Conservation (phyloP, 2,888 invertebrate species). For the Tachystola acroxantha region DNA sequence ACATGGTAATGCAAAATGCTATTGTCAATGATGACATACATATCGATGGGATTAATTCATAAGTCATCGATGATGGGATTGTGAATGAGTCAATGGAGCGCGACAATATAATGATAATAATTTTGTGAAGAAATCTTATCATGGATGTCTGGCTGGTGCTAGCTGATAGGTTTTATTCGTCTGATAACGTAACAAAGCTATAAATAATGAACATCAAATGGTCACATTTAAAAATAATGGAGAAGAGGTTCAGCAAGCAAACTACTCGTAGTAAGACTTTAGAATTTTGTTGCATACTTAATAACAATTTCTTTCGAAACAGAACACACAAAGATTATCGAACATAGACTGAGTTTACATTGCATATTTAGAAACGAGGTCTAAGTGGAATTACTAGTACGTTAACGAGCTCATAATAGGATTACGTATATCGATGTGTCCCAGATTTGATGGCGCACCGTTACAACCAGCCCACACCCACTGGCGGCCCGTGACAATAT, state of each 20-base stretch:
- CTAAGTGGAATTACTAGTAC: conserved; percentile 60
- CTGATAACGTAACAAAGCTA: background rate
- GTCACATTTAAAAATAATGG: too few species aligned
- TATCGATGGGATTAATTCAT: background rate
- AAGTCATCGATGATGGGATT: background rate
- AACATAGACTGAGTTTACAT: conserved; percentile 17
- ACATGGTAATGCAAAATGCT: background rate
- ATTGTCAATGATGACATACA: conserved; percentile 2
- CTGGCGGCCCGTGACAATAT: conserved; percentile 59
- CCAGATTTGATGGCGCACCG: conserved; percentile 57
- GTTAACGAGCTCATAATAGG: conserved; percentile 73
- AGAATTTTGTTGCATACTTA: too few species aligned
- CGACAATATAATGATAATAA: background rate
- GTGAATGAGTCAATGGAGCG: background rate
- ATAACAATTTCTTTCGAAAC: too few species aligned
- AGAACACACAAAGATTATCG: background rate
- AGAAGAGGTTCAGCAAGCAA: too few species aligned
- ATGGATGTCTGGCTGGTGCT: background rate
- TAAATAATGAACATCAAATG: too few species aligned
- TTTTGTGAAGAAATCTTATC: background rate
- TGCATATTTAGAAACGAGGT: conserved; percentile 40
- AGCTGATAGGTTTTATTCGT: background rate
- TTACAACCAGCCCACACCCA: conserved; percentile 57
- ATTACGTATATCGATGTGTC: conserved; percentile 63
- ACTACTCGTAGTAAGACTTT: too few species aligned